Conservation (phyloP, 2,113 vertebrate species). For the Ginglymostoma cirratum region DNA sequence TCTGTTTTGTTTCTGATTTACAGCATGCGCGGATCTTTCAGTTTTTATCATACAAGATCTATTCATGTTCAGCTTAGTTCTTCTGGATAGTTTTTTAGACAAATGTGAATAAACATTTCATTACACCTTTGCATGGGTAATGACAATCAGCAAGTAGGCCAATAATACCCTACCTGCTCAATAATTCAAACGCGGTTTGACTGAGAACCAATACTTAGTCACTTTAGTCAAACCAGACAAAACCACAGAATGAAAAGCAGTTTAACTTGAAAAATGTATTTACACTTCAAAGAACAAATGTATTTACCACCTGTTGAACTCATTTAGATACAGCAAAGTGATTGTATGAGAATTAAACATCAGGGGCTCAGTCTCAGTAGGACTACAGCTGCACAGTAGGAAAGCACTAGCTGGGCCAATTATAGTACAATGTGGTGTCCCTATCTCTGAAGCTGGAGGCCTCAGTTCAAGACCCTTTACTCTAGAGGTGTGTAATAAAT, state of each 20-base stretch:
- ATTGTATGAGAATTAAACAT: slow-evolving; percentile 31
- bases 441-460: too few species aligned
- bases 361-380: background rate
- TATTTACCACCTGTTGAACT: slow-evolving; percentile 32
- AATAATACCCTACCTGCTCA: background rate
- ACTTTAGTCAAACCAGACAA: background rate
- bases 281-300: background rate
- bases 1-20: too few species aligned
- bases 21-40: too few species aligned
- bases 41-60: background rate
- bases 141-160: background rate
- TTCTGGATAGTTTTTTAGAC: background rate
- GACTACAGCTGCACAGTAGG: background rate
- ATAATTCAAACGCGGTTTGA: background rate
- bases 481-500: too few species aligned
- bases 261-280: slow-evolving; percentile 12
- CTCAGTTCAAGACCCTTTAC: too few species aligned
- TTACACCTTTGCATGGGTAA: background rate
- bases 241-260: background rate
- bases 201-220: background rate
- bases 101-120: background rate
- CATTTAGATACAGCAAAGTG: background rate
- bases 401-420: background rate
- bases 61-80: background rate
- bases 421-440: background rate